Base-by-base conservation (phyloP, 2,888 invertebrate genomes). In the Nemurella pictetii region DNA sequence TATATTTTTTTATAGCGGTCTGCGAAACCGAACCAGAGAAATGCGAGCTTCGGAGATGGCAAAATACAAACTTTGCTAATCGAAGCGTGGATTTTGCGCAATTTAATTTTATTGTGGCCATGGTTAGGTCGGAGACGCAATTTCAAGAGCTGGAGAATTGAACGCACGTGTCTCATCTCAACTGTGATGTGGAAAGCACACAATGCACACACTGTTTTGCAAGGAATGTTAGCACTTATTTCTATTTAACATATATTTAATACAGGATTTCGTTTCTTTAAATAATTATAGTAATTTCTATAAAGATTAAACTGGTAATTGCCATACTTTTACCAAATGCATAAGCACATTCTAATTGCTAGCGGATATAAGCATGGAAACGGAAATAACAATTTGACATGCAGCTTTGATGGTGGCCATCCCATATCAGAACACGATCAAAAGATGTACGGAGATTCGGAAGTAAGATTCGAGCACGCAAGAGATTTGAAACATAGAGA, bases 1-100 rank as follows among this genome's bases (percentile, higher is more conserved):
- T 78, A n/a, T 78, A 1, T 80, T 80, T 80, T 35, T 80, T 80
- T 29, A 80, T 27, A 27, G 26, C 55, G 55, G 9, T 55, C 55
- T 32, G 32, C 9, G 9, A 5, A 32, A 5, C 3, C 4, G 32
- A 32, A 9, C 32, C n/a, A n/a, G n/a, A n/a, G n/a, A n/a, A n/a
- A 32, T 32, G 55, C 15, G 1, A 55, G 2, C 55, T 55, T n/a
- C n/a, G 55, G 20, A 55, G 55, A 55, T 55, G 9, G 55, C 55
- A 55, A 55, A 20, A 55, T 55, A 32, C 32, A 32, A 32, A 32
- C 9, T 32, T 5, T 32, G 32, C 32, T 32, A 32, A 5, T 5
- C 55, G 55, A 55, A 55, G 1, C 55, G 55, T 55, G 55, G 55
- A 55, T 7, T n/a, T n/a, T n/a, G 55, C 55, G 55, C 20, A 20